phyloP scores from a whole-genome alignment of 2,113 vertebrate genomes.

The Emydura subglobosa region DNA sequence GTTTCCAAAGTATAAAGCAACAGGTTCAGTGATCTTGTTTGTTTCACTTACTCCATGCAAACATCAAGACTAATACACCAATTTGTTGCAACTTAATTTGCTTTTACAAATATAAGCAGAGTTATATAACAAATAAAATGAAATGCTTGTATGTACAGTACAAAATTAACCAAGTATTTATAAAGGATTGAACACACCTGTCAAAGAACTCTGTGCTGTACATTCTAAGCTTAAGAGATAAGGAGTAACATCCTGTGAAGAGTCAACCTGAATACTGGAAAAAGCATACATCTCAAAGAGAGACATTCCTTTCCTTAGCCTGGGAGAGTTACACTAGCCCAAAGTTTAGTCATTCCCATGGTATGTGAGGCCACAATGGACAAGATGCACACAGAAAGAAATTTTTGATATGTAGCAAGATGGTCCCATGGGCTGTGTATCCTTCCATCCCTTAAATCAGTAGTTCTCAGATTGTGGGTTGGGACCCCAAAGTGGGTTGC shows the following conservation, averaged over 20 bases:
- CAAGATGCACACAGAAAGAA: background rate
- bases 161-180: background rate
- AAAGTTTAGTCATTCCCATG: background rate
- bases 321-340: background rate
- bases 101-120: constrained; percentile 68
- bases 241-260: background rate
- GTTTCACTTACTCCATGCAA: constrained; percentile 63
- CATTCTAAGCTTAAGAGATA: background rate
- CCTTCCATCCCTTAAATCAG: background rate
- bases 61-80: constrained; percentile 71
- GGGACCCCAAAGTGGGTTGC: too few species aligned
- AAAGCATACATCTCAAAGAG: background rate
- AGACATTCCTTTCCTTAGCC: background rate
- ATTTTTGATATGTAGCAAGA: background rate
- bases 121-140: constrained; percentile 48
- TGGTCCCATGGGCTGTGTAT: background rate
- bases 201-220: background rate
- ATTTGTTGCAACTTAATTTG: constrained; percentile 70
- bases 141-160: background rate
- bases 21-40: constrained; percentile 71
- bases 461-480: too few species aligned
- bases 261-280: background rate
- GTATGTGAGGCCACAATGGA: background rate
- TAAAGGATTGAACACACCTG: background rate
- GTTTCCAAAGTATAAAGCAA: constrained; percentile 72